Conservation (phyloP, 2,797 vertebrate species). For the Macropus fuliginosus region DNA sequence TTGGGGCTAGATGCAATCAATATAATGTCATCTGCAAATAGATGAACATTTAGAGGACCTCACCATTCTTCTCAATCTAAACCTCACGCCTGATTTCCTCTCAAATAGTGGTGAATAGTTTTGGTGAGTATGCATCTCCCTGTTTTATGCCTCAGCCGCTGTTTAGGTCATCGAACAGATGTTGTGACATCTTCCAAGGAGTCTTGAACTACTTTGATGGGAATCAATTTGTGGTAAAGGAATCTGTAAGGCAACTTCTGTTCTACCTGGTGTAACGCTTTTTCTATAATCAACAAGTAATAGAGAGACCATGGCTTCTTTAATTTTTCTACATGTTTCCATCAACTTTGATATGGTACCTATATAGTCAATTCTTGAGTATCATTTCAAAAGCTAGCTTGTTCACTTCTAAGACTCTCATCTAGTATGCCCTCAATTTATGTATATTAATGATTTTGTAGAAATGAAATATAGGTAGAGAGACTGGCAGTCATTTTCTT, state of each 20-base stretch:
- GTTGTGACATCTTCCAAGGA: neutral
- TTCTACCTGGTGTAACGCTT: neutral
- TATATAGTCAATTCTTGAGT: neutral
- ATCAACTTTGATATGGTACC: neutral
- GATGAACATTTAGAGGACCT: neutral
- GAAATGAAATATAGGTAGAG: neutral
- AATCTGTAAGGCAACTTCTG: neutral
- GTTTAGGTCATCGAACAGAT: neutral
- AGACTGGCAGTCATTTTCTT: neutral
- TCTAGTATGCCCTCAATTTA: neutral
- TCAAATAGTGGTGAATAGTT: neutral
- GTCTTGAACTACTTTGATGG: neutral
- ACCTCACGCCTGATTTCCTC: neutral
- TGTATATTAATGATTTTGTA: neutral
- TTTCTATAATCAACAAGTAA: neutral
- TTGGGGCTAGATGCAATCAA: neutral
- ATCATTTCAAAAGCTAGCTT: neutral
- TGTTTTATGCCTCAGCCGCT: neutral
- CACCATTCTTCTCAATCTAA: neutral
- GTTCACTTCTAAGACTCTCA: neutral
- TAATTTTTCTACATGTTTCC: neutral
- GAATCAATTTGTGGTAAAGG: neutral
- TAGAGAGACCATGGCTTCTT: neutral
- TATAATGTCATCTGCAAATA: neutral
- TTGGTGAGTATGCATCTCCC: neutral